Evolutionary conservation across 1,140 invertebrate genomes (phyloP), one percentile per base, ranked within the genome.

Genomic region (Dufourea novaeangliae): DNA sequence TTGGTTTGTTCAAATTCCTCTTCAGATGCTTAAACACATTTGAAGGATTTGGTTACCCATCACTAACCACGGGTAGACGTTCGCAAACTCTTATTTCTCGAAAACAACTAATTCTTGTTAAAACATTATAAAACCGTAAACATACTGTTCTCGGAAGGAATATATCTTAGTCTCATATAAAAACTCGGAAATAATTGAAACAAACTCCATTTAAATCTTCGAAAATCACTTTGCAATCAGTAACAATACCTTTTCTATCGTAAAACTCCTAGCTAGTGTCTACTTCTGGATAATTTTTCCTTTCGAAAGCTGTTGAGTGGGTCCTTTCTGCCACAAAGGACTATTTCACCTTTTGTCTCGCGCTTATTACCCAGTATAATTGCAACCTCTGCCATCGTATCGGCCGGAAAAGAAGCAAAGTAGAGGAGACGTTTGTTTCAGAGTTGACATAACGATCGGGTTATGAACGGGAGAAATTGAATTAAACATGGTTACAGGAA

Each of bases 321-420:
- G n/a, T 39, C 14, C 41, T 25, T 50, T 27, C 14, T 17, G 4
- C 14, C 27, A 41, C 56, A 62, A 71, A 63, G 37, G 25, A 63
- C 20, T 37, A 44, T 71, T 63, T 12, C 34, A 17, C 34, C 70
- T 73, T 71, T 70, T 62, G 68, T 59, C 41, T 64, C 29, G 22
- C 70, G 76, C 70, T 78, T 77, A 79, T 75, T 79, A 44, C 63
- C 22, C 41, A 12, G 34, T 44, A 32, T 77, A 76, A 75, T 68
- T 78, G 74, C 69, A 20, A 54, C 34, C 14, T 62, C 57, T 20
- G 25, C 20, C 20, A 17, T 27, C 27, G 25, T 44, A 62, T 77
- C 57, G 10, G 29, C 0, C n/a, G 37, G 5, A 2, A 22, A 22
- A 20, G n/a, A 37, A 54, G 54, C 75, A 59, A 50, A 68, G 34